phyloP scores from a whole-genome alignment of 2,888 invertebrate species.

The Parasteatoda lunata region DNA sequence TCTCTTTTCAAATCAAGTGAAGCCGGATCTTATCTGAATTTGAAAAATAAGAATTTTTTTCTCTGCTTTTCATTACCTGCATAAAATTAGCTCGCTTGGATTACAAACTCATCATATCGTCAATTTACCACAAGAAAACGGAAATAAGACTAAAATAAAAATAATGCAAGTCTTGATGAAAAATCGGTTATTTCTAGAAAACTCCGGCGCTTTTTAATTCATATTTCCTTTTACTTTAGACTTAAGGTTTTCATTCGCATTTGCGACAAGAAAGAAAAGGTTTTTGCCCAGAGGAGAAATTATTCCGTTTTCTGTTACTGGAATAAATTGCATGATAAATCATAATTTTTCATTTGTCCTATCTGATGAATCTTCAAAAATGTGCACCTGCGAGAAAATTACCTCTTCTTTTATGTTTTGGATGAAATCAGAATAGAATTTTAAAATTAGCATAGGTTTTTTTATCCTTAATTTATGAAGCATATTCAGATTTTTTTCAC shows the following conservation, averaged over 20 bases:
- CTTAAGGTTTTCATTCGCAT: background rate
- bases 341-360: background rate
- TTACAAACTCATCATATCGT: background rate
- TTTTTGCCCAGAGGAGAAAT: background rate
- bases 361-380: background rate
- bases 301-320: background rate
- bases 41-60: background rate
- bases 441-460: background rate
- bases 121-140: background rate
- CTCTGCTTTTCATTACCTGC: background rate
- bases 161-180: background rate
- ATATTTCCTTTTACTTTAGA: background rate
- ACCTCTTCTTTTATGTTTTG: background rate
- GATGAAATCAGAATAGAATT: background rate
- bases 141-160: background rate
- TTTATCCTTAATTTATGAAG: too few relatives aligned
- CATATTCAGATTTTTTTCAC: too few relatives aligned
- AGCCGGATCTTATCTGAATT: background rate
- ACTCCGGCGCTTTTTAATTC: background rate
- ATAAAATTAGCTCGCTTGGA: slow-evolving; percentile 3
- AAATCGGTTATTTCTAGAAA: background rate
- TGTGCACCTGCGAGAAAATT: slow-evolving; percentile 3
- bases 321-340: slow-evolving; percentile 1
- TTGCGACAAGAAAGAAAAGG: background rate
- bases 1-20: background rate